phyloP scores from a whole-genome alignment of 2,797 vertebrate species.

The Platyrinchus mystaceus region DNA sequence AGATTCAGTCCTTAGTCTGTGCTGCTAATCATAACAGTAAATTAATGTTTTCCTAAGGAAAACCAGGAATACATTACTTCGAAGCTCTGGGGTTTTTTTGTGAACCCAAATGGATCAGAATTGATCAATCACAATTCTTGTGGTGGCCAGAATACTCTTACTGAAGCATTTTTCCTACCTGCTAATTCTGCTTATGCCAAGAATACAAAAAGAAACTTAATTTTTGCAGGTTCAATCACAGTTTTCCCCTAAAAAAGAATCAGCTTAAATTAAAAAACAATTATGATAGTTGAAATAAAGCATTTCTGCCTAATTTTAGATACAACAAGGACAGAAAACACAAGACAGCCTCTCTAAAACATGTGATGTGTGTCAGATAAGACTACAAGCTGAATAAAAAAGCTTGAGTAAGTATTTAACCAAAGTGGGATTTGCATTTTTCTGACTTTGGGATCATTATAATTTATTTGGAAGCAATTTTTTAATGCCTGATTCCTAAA shows the following conservation, averaged over 20 bases:
- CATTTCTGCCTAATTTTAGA: neutral
- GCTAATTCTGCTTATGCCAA: neutral
- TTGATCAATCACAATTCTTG: neutral
- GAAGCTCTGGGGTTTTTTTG: neutral
- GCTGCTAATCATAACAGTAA: neutral
- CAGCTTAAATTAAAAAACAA: neutral
- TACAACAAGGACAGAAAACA: neutral
- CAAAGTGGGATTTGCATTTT: neutral
- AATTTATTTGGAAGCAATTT: neutral
- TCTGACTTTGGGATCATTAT: no score
- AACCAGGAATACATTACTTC: neutral
- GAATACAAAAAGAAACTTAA: neutral
- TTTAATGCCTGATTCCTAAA: neutral
- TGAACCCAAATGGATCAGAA: neutral
- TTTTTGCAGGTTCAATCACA: neutral
- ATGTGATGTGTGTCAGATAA: accelerated
- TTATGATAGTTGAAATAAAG: neutral
- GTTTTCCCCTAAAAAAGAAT: neutral
- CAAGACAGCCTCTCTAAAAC: neutral
- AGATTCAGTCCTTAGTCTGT: neutral
- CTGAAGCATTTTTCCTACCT: neutral
- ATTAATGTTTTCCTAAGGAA: neutral
- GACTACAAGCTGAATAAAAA: neutral
- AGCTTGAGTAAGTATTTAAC: neutral
- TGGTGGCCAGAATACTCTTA: neutral